Evolutionary conservation across 2,797 vertebrate species (phyloP), one percentile per base, ranked within the genome.

Genomic region (Chiloscyllium punctatum): DNA sequence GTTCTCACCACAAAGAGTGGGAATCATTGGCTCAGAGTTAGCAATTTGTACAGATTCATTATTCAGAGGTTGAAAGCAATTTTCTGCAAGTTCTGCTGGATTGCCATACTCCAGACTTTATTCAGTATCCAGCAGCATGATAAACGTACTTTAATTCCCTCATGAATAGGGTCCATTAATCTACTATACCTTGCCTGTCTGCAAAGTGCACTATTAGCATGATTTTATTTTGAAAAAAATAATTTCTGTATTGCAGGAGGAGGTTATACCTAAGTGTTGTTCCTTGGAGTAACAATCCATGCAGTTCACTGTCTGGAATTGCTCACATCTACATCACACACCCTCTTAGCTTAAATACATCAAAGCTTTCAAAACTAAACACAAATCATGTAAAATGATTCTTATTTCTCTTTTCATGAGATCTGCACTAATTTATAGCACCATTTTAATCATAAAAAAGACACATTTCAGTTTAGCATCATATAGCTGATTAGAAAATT

Each of bases 81-180:
- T 92, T 92, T 92, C 90, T 92, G n/a, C 7, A 92, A 69, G n/a
- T 92, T 69, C 37, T 92, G 66, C 66, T 68, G 13, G 90, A 37
- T 37, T 92, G 62, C 66, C 90, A 69, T 69, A 42, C n/a, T 11
- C 90, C 62, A 42, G 90, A 42, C 23, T 92, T 66, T 62, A 92
- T n/a, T 42, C 62, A 66, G 16, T 68, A 37, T 7, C 23, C 11
- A 68, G 90, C 62, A 92, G 66, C n/a, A 33, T 23, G 66, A 92
- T 92, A 42, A 69, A 92, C 90, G 23, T 69, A 23, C 62, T 11
- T 69, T 42, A 92, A 92, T 92, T 18, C n/a, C 66, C n/a, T 23
- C 7, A 9, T 37, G 62, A 69, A 37, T 69, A 23, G 37, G n/a
- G 66, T 8, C 90, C n/a, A 92, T 92, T 92, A 69, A 23, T 92